Percentiles rank a stretch among this genome's conserved stretches.
phyloP scores from a whole-genome alignment of 2,113 vertebrate species.

The Mohoua ochrocephala region DNA sequence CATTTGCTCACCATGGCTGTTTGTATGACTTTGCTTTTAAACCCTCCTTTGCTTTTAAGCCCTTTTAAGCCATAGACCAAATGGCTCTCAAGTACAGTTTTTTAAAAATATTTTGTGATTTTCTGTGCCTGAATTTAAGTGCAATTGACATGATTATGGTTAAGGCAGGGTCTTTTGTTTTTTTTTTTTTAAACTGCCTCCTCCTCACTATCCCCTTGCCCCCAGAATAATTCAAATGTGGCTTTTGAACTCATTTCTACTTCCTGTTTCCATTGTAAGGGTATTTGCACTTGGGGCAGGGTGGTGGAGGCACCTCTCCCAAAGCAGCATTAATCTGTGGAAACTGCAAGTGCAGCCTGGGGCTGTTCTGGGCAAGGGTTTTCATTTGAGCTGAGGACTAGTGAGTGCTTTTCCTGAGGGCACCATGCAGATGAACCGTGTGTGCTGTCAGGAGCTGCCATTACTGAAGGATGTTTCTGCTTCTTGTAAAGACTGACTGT shows the following conservation, averaged over 20 bases:
- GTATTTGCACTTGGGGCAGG: background rate
- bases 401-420: background rate
- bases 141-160: background rate
- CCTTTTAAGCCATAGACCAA: background rate
- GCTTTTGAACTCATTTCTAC: background rate
- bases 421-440: fast-evolving
- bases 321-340: background rate
- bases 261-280: background rate
- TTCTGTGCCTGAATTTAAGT: background rate
- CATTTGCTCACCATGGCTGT: background rate
- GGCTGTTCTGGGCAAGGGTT: background rate
- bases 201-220: background rate
- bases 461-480: background rate
- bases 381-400: background rate
- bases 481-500: background rate
- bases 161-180: background rate
- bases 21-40: background rate
- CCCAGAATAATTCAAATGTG: background rate
- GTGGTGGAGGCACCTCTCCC: background rate
- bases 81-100: background rate
- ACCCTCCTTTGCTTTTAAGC: background rate
- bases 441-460: background rate
- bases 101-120: background rate
- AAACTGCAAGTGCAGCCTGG: background rate
- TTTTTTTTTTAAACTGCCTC: background rate